These are phyloP conservation scores for Brachirus orientalis DNA, from an alignment of 2,113 vertebrate species.

Conservation along the genomic window DNA sequence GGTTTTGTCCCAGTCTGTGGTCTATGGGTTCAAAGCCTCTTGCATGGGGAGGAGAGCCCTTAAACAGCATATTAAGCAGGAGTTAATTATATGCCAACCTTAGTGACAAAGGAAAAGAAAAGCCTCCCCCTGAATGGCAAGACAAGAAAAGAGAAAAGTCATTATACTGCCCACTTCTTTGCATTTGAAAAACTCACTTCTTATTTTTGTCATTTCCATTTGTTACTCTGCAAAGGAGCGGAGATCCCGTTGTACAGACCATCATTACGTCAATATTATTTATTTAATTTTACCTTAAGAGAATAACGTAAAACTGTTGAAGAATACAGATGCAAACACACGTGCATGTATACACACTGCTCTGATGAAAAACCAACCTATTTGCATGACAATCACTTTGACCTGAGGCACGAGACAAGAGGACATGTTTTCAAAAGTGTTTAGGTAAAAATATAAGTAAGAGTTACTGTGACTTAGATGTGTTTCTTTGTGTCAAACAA, in stretches of 20 bases:
- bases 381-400: conserved; percentile 7
- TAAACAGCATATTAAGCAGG: conserved; percentile 87
- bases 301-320: conserved; percentile 6
- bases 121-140: conserved; percentile 81
- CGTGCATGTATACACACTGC: background rate
- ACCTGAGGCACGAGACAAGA: conserved; percentile 8
- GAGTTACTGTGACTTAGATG: background rate
- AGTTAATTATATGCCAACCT: conserved; percentile 87
- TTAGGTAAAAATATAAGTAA: background rate
- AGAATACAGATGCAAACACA: background rate
- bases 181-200: conserved; percentile 84
- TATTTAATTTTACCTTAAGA: background rate
- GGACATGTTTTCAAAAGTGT: no score
- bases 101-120: conserved; percentile 83
- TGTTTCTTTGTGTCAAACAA: conserved; percentile 1
- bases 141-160: conserved; percentile 84
- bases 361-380: background rate
- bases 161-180: conserved; percentile 83
- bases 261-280: conserved; percentile 35
- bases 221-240: conserved; percentile 69
- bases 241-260: conserved; percentile 56
- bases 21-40: conserved; percentile 82
- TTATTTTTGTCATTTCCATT: conserved; percentile 83
- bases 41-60: conserved; percentile 80
- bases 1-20: conserved; percentile 79